Conservation (phyloP, 2,797 vertebrate species). For the Sardinella longiceps region DNA sequence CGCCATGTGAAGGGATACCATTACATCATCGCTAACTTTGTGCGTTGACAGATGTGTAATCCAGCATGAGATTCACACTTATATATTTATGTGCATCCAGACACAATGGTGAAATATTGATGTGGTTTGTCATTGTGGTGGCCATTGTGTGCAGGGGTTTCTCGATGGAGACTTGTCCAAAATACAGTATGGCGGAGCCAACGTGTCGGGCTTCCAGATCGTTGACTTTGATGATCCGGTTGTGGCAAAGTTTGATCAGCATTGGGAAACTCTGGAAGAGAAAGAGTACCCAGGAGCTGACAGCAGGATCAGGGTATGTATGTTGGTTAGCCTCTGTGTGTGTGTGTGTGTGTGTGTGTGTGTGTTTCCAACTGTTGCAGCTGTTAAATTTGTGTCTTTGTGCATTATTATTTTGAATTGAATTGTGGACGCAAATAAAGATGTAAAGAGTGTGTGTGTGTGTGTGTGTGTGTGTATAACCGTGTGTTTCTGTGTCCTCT, state of each 20-base stretch:
- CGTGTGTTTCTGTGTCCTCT: neutral
- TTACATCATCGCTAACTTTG: constrained; percentile 96
- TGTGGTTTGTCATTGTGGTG: neutral
- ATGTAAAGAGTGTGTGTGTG: too few species aligned
- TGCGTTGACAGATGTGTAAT: constrained; percentile 62
- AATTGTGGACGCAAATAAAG: too few species aligned
- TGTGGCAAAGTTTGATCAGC: constrained; percentile 96
- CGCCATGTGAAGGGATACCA: constrained; percentile 97
- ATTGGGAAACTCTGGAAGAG: constrained; percentile 96
- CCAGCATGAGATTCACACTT: neutral
- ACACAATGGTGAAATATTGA: neutral
- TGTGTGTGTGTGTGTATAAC: neutral
- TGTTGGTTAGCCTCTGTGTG: constrained; percentile 71
- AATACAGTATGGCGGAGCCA: constrained; percentile 96
- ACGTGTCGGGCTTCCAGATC: constrained; percentile 96
- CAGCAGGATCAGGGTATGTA: constrained; percentile 82
- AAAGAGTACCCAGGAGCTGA: constrained; percentile 98
- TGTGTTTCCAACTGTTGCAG: too few species aligned
- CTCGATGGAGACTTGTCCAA: constrained; percentile 94
- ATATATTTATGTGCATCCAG: neutral
- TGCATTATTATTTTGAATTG: too few species aligned
- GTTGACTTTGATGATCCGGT: constrained; percentile 97
- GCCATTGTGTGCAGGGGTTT: constrained; percentile 83
- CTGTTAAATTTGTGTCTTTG: constrained; percentile 9
- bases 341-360: constrained; percentile 23